phyloP scores from a whole-genome alignment of 2,797 vertebrate genomes.

The Coilia nasus region DNA sequence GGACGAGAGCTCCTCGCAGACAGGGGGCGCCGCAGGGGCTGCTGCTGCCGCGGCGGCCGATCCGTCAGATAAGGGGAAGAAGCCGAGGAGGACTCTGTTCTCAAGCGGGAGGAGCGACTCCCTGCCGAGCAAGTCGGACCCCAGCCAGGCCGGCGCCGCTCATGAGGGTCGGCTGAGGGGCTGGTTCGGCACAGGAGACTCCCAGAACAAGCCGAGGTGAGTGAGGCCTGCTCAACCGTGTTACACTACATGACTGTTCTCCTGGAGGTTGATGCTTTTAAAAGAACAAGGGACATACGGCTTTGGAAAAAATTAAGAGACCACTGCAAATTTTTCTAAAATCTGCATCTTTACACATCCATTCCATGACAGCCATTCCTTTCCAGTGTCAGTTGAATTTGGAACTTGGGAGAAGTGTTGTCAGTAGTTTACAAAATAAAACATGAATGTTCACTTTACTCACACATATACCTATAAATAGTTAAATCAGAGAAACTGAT shows the following conservation, averaged over 20 bases:
- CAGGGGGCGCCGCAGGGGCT: constrained; percentile 39
- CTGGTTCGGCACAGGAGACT: constrained; percentile 87
- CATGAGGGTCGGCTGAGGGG: constrained; percentile 81
- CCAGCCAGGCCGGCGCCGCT: constrained; percentile 33
- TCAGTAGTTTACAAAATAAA: too few species aligned
- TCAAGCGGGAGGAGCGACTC: constrained; percentile 81
- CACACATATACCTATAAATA: too few species aligned
- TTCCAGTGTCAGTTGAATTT: too few species aligned
- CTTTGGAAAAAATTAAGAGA: too few species aligned
- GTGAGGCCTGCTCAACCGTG: constrained; percentile 58
- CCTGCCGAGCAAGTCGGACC: constrained; percentile 66
- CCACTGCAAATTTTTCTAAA: too few species aligned
- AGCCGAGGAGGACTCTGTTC: constrained; percentile 80
- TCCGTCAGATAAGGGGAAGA: constrained; percentile 68
- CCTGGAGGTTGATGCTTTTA: not conserved
- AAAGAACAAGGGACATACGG: constrained; percentile 23
- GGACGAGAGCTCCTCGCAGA: constrained; percentile 62
- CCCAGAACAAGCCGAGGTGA: constrained; percentile 93
- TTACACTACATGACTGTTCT: not conserved
- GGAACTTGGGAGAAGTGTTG: too few species aligned
- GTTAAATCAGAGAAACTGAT: too few species aligned
- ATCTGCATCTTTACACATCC: too few species aligned
- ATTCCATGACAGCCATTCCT: too few species aligned
- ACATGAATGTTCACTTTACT: too few species aligned
- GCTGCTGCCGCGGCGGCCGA: constrained; percentile 47